Evolutionary conservation across 37 sponge, comb jelly and placozoan species (phyloP), one percentile per base, ranked within the genome.

Genomic region (Ephydatia muelleri): DNA sequence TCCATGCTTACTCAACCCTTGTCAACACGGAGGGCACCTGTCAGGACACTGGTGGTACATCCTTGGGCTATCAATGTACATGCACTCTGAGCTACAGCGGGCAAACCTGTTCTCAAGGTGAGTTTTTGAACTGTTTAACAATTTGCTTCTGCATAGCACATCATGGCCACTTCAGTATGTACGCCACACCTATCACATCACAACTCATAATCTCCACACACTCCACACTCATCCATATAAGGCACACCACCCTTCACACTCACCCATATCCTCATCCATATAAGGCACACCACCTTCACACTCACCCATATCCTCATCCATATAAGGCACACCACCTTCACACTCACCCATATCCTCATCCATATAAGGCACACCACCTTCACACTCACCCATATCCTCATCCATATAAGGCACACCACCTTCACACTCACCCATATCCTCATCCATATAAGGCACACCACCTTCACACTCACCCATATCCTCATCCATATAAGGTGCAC

Each of bases 91-190:
- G 69, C 13, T 87, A 36, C 34, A 35, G 34, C 8, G 82, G 82
- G 39, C 25, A 81, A 2, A 70, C 73, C 33, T 87, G 87, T 77
- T 38, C 76, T 4, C 29, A 65, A 85, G 85, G 85, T 84, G 66
- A 35, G 36, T 47, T 26, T 2, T 12, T 36, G 12, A 57, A 12
- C 25, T 47, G 16, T 30, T 25, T 36, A 12, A 25, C 35, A 22
- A 28, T 28, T 75, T 75, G 5, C 76, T 75, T 29, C n/a, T 5
- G 25, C 14, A 29, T 29, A 14, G 14, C 21, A 21, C 33, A 19
- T 38, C 28, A 22, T 57, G 33, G 28, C 36, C n/a, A n/a, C n/a
- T n/a, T n/a, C n/a, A n/a, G n/a, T n/a, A n/a, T n/a, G n/a, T n/a
- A n/a, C n/a, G n/a, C n/a, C n/a, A n/a, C n/a, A n/a, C n/a, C n/a